Evolutionary conservation across 2,113 vertebrate genomes (phyloP).

Genomic region (Tachycineta bicolor): DNA sequence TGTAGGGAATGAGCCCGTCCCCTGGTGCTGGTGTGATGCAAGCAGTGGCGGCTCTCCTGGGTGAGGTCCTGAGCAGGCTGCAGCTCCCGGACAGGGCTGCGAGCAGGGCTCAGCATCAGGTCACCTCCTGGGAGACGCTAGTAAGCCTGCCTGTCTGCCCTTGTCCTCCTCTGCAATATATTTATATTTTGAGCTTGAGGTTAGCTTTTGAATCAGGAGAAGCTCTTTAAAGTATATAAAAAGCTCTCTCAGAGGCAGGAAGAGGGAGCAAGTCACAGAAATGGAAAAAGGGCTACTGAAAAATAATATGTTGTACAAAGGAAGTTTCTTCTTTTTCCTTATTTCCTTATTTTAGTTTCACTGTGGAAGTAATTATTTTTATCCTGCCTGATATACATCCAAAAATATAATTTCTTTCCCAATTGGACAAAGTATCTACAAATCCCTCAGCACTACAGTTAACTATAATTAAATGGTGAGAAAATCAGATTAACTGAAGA

Average conservation of each 20-base stretch:
- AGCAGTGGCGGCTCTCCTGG: not conserved
- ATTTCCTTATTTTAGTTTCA: not conserved
- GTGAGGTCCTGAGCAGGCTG: not conserved
- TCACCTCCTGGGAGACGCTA: not conserved
- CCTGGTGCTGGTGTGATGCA: not conserved
- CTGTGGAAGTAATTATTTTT: not conserved
- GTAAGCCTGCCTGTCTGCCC: not conserved
- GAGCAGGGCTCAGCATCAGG: not conserved
- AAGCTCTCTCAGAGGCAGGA: not conserved
- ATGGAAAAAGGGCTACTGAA: not conserved
- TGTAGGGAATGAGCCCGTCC: not conserved
- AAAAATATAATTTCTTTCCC: not conserved
- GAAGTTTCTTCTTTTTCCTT: not conserved
- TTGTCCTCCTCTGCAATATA: not conserved
- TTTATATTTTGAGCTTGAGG: not conserved
- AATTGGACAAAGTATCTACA: not conserved
- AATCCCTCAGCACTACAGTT: not conserved
- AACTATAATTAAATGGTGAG: not conserved
- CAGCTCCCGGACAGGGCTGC: not conserved
- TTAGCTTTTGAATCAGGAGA: not conserved
- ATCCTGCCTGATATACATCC: not conserved
- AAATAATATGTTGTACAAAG: rapidly evolving
- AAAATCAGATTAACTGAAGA: not conserved
- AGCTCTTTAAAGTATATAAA: not conserved
- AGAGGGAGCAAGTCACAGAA: not conserved